phyloP scores from a whole-genome alignment of 2,888 invertebrate genomes.

The Dichetophora obliterata region DNA sequence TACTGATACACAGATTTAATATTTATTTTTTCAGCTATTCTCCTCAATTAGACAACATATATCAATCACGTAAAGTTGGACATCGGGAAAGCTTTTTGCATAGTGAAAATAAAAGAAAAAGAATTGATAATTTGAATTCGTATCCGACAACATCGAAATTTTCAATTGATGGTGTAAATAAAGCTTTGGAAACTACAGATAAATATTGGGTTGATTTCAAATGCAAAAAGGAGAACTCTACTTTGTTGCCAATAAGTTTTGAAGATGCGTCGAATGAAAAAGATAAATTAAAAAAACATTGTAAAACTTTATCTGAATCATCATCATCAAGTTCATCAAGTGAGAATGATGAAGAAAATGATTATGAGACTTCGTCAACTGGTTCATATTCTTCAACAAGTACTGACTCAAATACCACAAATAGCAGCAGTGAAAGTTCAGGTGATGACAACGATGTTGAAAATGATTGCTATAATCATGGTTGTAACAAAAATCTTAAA shows the following conservation, averaged over 20 bases:
- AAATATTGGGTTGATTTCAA: background rate
- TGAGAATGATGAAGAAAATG: conserved; percentile 67
- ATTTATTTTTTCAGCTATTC: too few species aligned
- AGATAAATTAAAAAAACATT: background rate
- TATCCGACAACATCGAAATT: background rate
- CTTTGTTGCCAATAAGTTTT: background rate
- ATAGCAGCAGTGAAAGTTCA: conserved; percentile 67
- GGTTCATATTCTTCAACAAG: conserved; percentile 67
- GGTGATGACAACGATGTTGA: conserved; percentile 65
- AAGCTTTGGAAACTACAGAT: background rate
- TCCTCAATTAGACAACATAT: background rate
- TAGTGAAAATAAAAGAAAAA: conserved; percentile 8
- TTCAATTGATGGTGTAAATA: background rate
- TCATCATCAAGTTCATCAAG: conserved; percentile 67
- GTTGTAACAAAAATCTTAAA: background rate
- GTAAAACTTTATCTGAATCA: conserved; percentile 62
- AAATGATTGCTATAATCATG: conserved; percentile 47
- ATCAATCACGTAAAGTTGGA: background rate
- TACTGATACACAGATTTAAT: too few species aligned
- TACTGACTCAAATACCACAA: conserved; percentile 66
- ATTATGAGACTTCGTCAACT: conserved; percentile 63
- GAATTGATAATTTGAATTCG: background rate
- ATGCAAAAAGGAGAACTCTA: background rate
- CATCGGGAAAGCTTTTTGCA: background rate
- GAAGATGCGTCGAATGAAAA: background rate